These are phyloP conservation scores for Chrysoperla carnea DNA, from an alignment of 1,140 invertebrate species.

Conservation along the genomic window DNA sequence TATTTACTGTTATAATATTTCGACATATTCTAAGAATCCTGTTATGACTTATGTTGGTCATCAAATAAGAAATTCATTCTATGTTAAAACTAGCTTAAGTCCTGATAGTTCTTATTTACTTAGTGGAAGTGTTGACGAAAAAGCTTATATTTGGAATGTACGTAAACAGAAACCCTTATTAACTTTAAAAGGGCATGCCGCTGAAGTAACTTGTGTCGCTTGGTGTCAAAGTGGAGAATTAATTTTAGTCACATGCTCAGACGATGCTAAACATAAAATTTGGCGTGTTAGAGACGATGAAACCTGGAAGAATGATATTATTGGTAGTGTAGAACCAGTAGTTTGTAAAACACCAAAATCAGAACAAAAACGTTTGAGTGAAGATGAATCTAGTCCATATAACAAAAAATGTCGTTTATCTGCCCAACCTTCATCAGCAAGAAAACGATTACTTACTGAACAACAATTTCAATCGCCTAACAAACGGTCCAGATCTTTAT, in stretches of 20 bases:
- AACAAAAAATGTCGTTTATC: background rate
- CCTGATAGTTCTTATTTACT: slow-evolving; percentile 60
- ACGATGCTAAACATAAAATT: slow-evolving; percentile 57
- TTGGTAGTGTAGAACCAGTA: slow-evolving; percentile 33
- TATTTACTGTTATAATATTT: slow-evolving; percentile 70
- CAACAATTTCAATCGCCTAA: background rate
- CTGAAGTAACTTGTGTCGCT: slow-evolving; percentile 69
- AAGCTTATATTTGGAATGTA: slow-evolving; percentile 69
- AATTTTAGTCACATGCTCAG: slow-evolving; percentile 59
- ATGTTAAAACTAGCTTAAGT: slow-evolving; percentile 64
- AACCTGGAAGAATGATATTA: slow-evolving; percentile 25
- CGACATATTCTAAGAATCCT: slow-evolving; percentile 46
- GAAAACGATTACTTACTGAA: background rate
- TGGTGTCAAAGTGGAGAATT: slow-evolving; percentile 41
- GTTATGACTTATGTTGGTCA: slow-evolving; percentile 44
- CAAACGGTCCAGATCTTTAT: background rate
- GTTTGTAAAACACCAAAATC: slow-evolving; percentile 1
- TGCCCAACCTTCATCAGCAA: background rate
- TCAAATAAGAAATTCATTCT: slow-evolving; percentile 53
- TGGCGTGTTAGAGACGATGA: slow-evolving; percentile 44
- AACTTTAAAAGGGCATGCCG: slow-evolving; percentile 50
- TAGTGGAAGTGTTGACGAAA: slow-evolving; percentile 68
- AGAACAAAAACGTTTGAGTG: background rate
- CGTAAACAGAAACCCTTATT: slow-evolving; percentile 42
- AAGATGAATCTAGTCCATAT: background rate